Percentiles rank a stretch among this genome's conserved stretches.
Conservation (phyloP, 2,113 vertebrate genomes). For the Brachyistius frenatus region DNA sequence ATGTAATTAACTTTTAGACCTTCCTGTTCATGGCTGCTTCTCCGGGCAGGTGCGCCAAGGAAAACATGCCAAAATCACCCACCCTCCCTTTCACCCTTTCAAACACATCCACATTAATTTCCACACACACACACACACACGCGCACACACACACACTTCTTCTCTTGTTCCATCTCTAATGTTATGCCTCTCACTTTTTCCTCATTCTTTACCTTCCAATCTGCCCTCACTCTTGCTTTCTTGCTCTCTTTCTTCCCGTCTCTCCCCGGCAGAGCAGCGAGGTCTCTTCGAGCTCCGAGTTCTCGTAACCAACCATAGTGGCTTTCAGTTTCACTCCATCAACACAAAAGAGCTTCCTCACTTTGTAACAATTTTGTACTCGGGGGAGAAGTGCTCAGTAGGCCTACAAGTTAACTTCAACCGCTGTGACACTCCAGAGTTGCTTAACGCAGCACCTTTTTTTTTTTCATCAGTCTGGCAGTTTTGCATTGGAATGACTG, state of each 20-base stretch:
- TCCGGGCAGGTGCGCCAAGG: conserved; percentile 73
- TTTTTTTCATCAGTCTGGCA: conserved; percentile 60
- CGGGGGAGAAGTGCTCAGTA: conserved; percentile 65
- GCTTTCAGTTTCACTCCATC: conserved; percentile 76
- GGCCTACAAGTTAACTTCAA: conserved; percentile 74
- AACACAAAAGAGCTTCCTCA: conserved; percentile 72
- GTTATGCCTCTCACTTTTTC: conserved; percentile 1
- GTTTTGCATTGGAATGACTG: conserved; percentile 66
- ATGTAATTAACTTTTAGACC: conserved; percentile 83
- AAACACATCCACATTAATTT: conserved; percentile 58
- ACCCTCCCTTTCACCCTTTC: conserved; percentile 48
- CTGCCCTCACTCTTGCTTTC: conserved; percentile 41
- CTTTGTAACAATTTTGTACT: conserved; percentile 79
- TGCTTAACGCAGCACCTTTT: conserved; percentile 70
- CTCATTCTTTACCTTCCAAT: conserved; percentile 39
- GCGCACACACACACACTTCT: conserved; percentile 16
- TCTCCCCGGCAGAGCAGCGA: conserved; percentile 28
- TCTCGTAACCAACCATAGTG: conserved; percentile 61
- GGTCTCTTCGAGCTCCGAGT: conserved; percentile 47
- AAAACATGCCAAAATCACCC: conserved; percentile 72
- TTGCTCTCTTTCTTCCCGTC: conserved; percentile 33
- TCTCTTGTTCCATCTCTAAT: conserved; percentile 13
- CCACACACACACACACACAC: conserved; percentile 31
- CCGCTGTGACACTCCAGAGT: conserved; percentile 65
- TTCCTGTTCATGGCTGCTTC: conserved; percentile 76